A percentile compares a stretch with the other conserved stretches of the same genome.
Conservation (phyloP, 1,140 invertebrate species). For the Drosophila littoralis region DNA sequence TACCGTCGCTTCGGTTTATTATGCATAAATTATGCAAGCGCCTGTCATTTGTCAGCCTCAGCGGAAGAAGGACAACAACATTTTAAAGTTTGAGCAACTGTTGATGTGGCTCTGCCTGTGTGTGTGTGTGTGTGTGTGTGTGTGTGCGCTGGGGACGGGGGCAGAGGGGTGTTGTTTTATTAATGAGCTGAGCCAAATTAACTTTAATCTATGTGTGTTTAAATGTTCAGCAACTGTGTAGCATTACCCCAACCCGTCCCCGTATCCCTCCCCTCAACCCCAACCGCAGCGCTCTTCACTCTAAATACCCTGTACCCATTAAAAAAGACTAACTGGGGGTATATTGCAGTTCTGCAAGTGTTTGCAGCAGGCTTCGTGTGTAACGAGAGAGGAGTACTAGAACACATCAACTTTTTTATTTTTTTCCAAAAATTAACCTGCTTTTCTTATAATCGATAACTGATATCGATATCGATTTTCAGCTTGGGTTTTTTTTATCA, state of each 20-base stretch:
- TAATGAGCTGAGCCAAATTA: conserved; percentile 80
- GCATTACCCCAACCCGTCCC: neutral
- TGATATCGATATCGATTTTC: too few relatives aligned
- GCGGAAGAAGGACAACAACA: conserved; percentile 29
- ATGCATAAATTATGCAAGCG: conserved; percentile 76
- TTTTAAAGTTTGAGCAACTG: conserved; percentile 62
- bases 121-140: conserved; percentile 10
- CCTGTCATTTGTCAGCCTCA: conserved; percentile 43
- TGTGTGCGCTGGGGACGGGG: neutral
- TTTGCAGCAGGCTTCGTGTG: too few relatives aligned
- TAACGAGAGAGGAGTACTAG: too few relatives aligned
- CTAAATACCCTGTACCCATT: conserved; percentile 2
- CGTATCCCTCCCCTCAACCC: neutral
- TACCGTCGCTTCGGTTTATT: conserved; percentile 70
- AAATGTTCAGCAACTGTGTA: conserved; percentile 43
- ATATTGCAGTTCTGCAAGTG: neutral
- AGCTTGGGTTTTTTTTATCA: too few relatives aligned
- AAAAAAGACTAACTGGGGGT: neutral
- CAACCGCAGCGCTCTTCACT: conserved; percentile 4
- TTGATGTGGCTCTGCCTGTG: conserved; percentile 5
- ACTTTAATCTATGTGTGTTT: conserved; percentile 72
- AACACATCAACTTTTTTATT: too few relatives aligned
- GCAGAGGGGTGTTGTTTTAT: conserved; percentile 57
- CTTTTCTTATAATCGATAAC: too few relatives aligned
- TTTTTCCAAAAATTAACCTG: too few relatives aligned